A percentile compares a stretch with the other conserved stretches of the same genome.
These are phyloP conservation scores for Notiomystis cincta DNA, from an alignment of 2,113 vertebrate species.

Conservation along the genomic window DNA sequence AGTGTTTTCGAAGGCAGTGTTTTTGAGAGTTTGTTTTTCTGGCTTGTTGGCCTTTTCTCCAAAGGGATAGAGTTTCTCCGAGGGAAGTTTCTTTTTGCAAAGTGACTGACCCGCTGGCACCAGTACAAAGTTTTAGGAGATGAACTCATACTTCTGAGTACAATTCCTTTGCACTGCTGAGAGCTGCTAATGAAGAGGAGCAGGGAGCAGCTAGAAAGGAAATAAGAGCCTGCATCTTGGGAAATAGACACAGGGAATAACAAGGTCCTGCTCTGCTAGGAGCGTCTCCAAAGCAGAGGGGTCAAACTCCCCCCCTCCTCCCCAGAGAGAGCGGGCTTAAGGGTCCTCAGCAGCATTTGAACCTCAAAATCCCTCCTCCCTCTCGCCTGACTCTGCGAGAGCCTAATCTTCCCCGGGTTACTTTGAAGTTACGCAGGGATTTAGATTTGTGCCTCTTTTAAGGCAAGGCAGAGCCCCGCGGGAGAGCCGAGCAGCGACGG, in stretches of 20 bases:
- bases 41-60: constrained; percentile 58
- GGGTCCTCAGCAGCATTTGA: not conserved
- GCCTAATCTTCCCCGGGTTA: not conserved
- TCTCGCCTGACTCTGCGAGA: not conserved
- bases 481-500: not conserved
- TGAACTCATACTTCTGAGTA: constrained; percentile 63
- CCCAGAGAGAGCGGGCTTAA: not conserved
- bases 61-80: constrained; percentile 56
- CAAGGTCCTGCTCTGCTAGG: not conserved
- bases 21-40: constrained; percentile 61
- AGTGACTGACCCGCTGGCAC: constrained; percentile 42
- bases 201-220: not conserved
- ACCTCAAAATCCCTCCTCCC: not conserved
- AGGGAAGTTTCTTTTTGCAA: constrained; percentile 62
- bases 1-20: constrained; percentile 16
- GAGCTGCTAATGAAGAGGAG: constrained; percentile 51
- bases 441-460: constrained; percentile 55
- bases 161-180: not conserved
- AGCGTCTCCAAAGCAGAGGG: not conserved
- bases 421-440: constrained; percentile 59
- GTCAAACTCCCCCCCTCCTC: not conserved
- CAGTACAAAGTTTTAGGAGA: constrained; percentile 57
- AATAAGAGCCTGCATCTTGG: not conserved
- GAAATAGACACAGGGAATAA: not conserved
- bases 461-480: constrained; percentile 9